A percentile compares a stretch with the other conserved stretches of the same genome.
These are phyloP conservation scores for Sebastes hubbsi DNA, from an alignment of 2,797 vertebrate species.

Conservation along the genomic window DNA sequence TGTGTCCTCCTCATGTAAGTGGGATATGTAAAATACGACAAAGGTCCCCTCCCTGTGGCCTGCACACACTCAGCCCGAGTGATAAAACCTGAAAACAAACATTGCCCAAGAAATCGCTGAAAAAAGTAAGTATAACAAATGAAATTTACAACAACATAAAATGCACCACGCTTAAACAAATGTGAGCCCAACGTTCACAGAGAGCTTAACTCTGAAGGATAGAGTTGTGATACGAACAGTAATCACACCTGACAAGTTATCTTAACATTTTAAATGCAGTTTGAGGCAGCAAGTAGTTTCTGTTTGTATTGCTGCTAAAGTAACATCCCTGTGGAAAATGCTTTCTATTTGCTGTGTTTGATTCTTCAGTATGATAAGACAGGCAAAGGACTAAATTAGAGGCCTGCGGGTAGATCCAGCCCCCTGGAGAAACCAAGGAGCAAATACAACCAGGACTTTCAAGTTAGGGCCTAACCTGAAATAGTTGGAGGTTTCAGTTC, in stretches of 20 bases:
- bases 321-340: slow-evolving; percentile 33
- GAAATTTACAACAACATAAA: not conserved
- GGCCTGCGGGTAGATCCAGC: slow-evolving; percentile 19
- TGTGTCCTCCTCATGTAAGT: slow-evolving; percentile 3
- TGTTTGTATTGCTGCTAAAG: slow-evolving; percentile 32
- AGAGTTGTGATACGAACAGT: slow-evolving; percentile 25
- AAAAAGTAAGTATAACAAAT: not conserved
- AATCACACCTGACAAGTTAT: slow-evolving; percentile 36
- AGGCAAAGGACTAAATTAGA: slow-evolving; percentile 38
- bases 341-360: slow-evolving; percentile 36
- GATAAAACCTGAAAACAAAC: not conserved
- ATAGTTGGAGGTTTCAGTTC: not conserved
- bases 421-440: slow-evolving; percentile 11
- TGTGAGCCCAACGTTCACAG: slow-evolving; percentile 7
- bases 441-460: slow-evolving; percentile 11
- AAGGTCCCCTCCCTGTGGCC: not conserved
- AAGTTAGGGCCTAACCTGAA: not conserved
- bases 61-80: not conserved
- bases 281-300: slow-evolving; percentile 26
- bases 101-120: not conserved
- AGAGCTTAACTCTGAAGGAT: slow-evolving; percentile 3
- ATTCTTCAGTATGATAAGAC: slow-evolving; percentile 44
- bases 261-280: slow-evolving; percentile 36
- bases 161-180: not conserved
- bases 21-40: slow-evolving; percentile 1